A percentile compares a stretch with the other conserved stretches of the same genome.
Evolutionary conservation across 2,113 vertebrate genomes (phyloP).

Genomic region (Acanthochromis polyacanthus): DNA sequence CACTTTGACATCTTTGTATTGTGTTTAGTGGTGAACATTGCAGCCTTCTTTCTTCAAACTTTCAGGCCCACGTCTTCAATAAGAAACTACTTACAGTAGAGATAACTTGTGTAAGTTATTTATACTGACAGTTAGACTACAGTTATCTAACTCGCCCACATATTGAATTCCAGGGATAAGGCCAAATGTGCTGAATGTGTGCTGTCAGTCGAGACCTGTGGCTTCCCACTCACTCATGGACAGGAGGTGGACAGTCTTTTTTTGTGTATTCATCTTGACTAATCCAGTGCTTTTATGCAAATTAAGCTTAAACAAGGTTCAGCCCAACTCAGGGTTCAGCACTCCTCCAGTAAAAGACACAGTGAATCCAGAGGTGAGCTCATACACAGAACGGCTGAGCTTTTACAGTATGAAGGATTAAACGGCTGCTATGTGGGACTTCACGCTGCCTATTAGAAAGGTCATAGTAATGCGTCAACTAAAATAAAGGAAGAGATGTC

Average conservation of each 20-base stretch:
- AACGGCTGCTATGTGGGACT: not conserved
- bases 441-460: not conserved
- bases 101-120: no score
- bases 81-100: no score
- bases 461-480: not conserved
- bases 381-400: conserved; percentile 12
- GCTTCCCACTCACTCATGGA: not conserved
- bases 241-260: not conserved
- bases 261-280: conserved; percentile 5
- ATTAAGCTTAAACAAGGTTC: conserved; percentile 34
- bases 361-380: conserved; percentile 14
- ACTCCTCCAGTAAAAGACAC: conserved; percentile 14
- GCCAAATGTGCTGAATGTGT: not conserved
- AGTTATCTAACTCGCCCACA: no score
- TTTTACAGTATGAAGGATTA: conserved; percentile 9
- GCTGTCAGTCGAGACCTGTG: not conserved
- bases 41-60: no score
- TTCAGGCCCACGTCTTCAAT: no score
- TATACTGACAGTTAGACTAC: no score
- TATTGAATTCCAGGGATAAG: no score
- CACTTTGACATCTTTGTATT: no score
- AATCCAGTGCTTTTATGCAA: conserved; percentile 42
- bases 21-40: no score
- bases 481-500: not conserved
- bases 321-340: conserved; percentile 13